phyloP scores from a whole-genome alignment of 2,888 invertebrate species.

The Agriopis aurantiaria region DNA sequence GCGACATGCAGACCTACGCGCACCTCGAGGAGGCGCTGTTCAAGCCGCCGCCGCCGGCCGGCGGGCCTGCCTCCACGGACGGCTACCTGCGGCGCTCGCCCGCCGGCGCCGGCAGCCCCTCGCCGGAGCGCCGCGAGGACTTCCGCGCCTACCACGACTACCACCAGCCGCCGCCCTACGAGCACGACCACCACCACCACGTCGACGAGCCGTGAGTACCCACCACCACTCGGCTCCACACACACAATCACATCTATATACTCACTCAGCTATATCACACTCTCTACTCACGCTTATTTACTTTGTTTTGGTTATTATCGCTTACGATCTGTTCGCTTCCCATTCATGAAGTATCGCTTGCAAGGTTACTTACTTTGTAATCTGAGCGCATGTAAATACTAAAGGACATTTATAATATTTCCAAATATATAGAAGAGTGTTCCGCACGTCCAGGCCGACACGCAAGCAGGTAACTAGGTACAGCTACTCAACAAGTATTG shows the following conservation, averaged over 20 bases:
- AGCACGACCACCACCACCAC: conserved; percentile 72
- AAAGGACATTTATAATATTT: no score
- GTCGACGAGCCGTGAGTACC: conserved; percentile 68
- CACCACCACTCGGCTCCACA: background rate
- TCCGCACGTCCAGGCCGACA: no score
- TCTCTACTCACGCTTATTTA: background rate
- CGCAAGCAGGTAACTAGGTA: no score
- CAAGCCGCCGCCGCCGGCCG: conserved; percentile 61
- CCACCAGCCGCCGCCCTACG: conserved; percentile 66
- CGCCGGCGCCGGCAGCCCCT: conserved; percentile 65
- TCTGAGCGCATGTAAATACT: background rate
- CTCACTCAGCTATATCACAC: no score
- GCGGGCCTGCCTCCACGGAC: conserved; percentile 56
- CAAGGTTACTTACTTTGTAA: background rate
- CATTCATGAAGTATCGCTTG: background rate
- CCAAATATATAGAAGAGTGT: no score
- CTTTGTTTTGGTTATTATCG: conserved; percentile 4
- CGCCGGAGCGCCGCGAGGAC: conserved; percentile 70
- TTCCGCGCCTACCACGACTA: conserved; percentile 67
- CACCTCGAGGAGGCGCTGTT: conserved; percentile 73
- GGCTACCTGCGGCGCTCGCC: conserved; percentile 70
- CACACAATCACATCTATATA: no score
- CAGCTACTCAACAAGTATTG: no score
- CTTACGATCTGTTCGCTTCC: background rate
- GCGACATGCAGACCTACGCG: conserved; percentile 81